These are phyloP conservation scores for Parazoanthus atlanticus DNA, from an alignment of 92 coral and sea anemone genomes.

Conservation along the genomic window DNA sequence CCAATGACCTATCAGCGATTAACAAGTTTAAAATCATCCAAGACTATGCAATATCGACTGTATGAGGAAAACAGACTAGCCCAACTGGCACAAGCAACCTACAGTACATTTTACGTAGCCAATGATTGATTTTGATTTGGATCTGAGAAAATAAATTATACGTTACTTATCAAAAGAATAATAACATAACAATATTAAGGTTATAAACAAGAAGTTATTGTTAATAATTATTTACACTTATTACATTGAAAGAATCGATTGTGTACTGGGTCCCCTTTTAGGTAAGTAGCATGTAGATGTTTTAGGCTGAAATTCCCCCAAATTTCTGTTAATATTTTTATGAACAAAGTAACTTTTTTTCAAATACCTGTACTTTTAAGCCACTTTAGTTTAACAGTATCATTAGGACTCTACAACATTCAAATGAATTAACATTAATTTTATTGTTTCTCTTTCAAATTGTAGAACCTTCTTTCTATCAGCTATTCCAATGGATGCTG, in stretches of 20 bases:
- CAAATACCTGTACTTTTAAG: constrained; percentile 51
- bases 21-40: too few species aligned
- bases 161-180: neutral
- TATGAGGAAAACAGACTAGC: constrained; percentile 20
- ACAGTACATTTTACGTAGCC: constrained; percentile 33
- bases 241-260: constrained; percentile 15
- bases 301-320: constrained; percentile 30
- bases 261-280: constrained; percentile 35
- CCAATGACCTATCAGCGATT: too few species aligned
- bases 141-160: constrained; percentile 17
- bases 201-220: constrained; percentile 25
- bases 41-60: too few species aligned
- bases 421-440: constrained; percentile 43
- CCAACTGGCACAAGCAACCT: constrained; percentile 31
- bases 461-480: constrained; percentile 36
- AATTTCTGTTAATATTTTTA: constrained; percentile 7
- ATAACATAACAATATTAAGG: neutral
- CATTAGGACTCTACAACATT: constrained; percentile 11
- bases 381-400: constrained; percentile 47
- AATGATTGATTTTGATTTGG: constrained; percentile 6
- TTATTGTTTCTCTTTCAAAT: constrained; percentile 47
- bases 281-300: constrained; percentile 35
- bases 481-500: constrained; percentile 42
- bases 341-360: constrained; percentile 34
- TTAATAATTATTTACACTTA: constrained; percentile 18